phyloP scores from a whole-genome alignment of 2,888 invertebrate species.

The Sinotaia quadrata region DNA sequence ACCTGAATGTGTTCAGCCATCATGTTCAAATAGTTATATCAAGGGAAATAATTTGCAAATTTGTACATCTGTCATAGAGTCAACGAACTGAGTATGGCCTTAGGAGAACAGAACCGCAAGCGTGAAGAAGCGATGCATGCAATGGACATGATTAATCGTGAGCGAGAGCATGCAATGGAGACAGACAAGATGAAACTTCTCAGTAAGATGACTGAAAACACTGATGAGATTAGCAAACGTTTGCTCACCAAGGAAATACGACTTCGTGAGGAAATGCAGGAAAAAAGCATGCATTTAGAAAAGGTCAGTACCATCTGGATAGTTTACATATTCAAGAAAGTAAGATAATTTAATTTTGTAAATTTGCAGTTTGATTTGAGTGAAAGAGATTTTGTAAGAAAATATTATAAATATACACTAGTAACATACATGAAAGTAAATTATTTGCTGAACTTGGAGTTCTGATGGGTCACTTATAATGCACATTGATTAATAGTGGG shows the following conservation, averaged over 20 bases:
- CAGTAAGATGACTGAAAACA: constrained; percentile 61
- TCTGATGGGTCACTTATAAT: too few relatives aligned
- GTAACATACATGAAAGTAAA: too few relatives aligned
- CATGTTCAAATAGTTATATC: too few relatives aligned
- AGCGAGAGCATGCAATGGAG: constrained; percentile 66
- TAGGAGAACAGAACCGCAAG: constrained; percentile 64
- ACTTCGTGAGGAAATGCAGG: constrained; percentile 67
- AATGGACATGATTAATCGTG: constrained; percentile 65
- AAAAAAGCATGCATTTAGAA: constrained; percentile 65
- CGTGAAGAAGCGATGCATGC: constrained; percentile 67
- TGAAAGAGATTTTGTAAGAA: too few relatives aligned
- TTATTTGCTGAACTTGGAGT: too few relatives aligned
- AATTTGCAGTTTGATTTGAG: too few relatives aligned
- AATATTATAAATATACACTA: too few relatives aligned
- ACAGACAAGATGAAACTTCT: constrained; percentile 64
- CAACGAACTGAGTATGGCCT: constrained; percentile 50
- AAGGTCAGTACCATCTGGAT: constrained; percentile 48
- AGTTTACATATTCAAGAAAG: not conserved
- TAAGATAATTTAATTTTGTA: too few relatives aligned
- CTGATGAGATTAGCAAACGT: constrained; percentile 68
- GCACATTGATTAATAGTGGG: too few relatives aligned
- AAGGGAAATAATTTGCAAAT: too few relatives aligned
- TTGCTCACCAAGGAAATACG: constrained; percentile 68
- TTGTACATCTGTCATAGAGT: too few relatives aligned
- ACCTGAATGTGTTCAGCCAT: too few relatives aligned